Evolutionary conservation across 2,113 vertebrate genomes (phyloP), one percentile per base, ranked within the genome.

Genomic region (Atractosteus spatula): DNA sequence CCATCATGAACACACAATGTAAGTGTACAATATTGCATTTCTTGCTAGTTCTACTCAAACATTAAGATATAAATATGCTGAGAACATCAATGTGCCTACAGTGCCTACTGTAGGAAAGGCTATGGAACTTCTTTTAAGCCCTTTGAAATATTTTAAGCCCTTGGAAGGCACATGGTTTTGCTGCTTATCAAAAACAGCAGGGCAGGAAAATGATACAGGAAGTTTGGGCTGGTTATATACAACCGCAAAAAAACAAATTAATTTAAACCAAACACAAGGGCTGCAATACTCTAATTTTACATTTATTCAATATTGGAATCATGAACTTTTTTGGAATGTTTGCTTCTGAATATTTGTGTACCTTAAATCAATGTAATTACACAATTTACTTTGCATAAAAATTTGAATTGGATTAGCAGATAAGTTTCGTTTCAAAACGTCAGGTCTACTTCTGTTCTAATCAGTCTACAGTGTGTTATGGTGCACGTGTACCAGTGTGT

Each of bases 41-140:
- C 29, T 29, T 29, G 29, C 29, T 29, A 29, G 29, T 29, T 29
- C 29, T 29, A 29, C 29, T 29, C 29, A 29, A 29, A 76, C 56
- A 74, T 57, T 76, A 29, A 29, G 57, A 2, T 51, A 51, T 1
- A 51, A 71, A 75, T 67, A 72, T 54, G 55, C 64, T 76, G 14
- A 68, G 62, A 55, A 76, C 29, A 71, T 70, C 79, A 73, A 77
- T 69, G 68, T 1, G 66, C 76, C 72, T 10, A 51, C 73, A 77
- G 75, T 75, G 78, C 73, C 73, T 68, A 45, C 57, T 57, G 76
- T 56, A 73, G 70, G 44, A 62, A 62, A 44, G 67, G 41, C 66
- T 51, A 51, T 43, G 76, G 64, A 80, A 69, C 61, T 70, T 71
- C 81, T 71, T 45, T 12, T 69, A 69, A 41, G 57, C 61, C 4